phyloP scores from a whole-genome alignment of 2,113 vertebrate species.

The Calonectris borealis region DNA sequence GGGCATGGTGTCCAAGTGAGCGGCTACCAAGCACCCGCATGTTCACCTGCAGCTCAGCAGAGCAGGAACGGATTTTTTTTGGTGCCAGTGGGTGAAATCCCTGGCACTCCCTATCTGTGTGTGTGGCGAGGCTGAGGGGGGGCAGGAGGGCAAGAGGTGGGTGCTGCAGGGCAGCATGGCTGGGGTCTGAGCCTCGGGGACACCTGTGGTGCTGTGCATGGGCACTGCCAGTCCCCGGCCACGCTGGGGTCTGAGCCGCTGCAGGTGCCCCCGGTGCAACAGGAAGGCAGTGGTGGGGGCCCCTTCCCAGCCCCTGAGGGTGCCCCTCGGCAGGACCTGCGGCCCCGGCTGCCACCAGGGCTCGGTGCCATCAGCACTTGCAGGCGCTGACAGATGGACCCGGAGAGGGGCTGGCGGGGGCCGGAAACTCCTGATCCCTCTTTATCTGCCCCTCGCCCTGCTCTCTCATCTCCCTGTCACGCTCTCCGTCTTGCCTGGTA shows the following conservation, averaged over 20 bases:
- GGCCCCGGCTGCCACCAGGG: background rate
- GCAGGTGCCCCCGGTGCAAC: rapidly evolving
- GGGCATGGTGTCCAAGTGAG: rapidly evolving
- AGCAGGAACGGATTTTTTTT: background rate
- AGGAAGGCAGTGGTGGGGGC: background rate
- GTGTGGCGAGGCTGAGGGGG: rapidly evolving
- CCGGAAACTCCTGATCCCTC: slow-evolving; percentile 44
- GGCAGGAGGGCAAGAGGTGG: rapidly evolving
- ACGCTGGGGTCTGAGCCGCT: rapidly evolving
- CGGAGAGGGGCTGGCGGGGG: background rate
- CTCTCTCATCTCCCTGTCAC: slow-evolving; percentile 1
- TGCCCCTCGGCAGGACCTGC: background rate
- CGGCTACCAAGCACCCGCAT: rapidly evolving
- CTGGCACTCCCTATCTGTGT: background rate
- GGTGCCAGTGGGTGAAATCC: background rate
- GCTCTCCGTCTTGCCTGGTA: background rate
- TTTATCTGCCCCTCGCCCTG: slow-evolving; percentile 39
- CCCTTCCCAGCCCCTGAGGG: background rate
- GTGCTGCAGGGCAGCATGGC: background rate
- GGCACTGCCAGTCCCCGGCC: background rate
- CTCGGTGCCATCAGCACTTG: background rate
- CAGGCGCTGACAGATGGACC: slow-evolving; percentile 48
- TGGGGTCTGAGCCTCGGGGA: rapidly evolving
- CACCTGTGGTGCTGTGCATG: rapidly evolving
- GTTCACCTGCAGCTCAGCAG: background rate